Percentiles rank a stretch among this genome's conserved stretches.
Evolutionary conservation across 2,888 invertebrate genomes (phyloP).

Genomic region (Eupithecia abbreviata): DNA sequence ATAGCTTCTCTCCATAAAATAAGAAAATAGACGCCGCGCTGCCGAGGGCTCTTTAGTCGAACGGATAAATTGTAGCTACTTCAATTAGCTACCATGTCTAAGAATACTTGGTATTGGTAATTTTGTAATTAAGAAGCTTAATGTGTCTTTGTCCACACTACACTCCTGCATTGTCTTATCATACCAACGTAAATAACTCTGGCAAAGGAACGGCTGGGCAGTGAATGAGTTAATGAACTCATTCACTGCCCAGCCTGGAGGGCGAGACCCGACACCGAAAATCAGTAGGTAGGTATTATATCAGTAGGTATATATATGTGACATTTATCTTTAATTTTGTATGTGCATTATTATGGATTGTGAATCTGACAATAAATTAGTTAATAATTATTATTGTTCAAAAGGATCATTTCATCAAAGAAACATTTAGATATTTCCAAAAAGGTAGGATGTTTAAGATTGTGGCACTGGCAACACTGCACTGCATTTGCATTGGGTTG

Average conservation of each 20-base stretch:
- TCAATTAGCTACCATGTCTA: not conserved
- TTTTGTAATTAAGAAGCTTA: not conserved
- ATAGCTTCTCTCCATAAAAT: not conserved
- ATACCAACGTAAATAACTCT: not conserved
- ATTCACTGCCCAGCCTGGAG: conserved; percentile 1
- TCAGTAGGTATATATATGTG: too few species aligned
- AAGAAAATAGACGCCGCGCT: not conserved
- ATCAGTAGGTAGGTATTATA: too few species aligned
- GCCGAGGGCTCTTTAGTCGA: not conserved
- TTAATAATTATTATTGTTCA: not conserved
- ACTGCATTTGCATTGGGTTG: not conserved
- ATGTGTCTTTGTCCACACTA: conserved; percentile 6
- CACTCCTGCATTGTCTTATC: conserved; percentile 4
- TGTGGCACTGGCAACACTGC: conserved; percentile 33
- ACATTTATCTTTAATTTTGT: too few species aligned
- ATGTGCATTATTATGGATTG: too few species aligned
- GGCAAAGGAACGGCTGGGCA: too few species aligned
- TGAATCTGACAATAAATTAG: too few species aligned
- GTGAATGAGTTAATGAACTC: not conserved
- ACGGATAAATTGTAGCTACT: not conserved
- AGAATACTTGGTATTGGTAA: conserved; percentile 1
- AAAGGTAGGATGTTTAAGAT: conserved; percentile 12
- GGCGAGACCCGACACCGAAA: not conserved
- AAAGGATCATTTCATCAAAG: not conserved
- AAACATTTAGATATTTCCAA: conserved; percentile 8